Percentiles rank a stretch among this genome's conserved stretches.
Conservation (phyloP, 2,797 vertebrate species). For the Eremophila alpestris region DNA sequence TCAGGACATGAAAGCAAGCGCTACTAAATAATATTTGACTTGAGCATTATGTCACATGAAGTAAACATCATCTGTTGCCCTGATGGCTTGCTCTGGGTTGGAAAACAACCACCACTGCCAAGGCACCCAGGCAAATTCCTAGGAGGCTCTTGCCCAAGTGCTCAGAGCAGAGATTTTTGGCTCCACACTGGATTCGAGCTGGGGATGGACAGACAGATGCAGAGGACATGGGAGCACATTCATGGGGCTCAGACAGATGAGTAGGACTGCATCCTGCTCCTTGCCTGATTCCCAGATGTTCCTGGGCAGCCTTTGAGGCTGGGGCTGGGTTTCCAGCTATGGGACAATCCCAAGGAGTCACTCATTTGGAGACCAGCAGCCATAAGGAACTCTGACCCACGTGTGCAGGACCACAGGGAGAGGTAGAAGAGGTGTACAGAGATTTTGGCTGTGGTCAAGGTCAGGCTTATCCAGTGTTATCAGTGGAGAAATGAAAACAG, state of each 20-base stretch:
- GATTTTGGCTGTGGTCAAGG: not conserved
- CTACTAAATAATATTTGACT: conserved; percentile 74
- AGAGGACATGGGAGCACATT: not conserved
- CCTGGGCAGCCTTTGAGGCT: not conserved
- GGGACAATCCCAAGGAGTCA: not conserved
- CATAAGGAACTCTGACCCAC: not conserved
- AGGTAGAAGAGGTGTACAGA: not conserved
- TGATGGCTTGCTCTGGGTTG: conserved; percentile 62
- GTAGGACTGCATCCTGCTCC: not conserved
- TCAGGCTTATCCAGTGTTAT: not conserved
- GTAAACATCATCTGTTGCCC: conserved; percentile 77
- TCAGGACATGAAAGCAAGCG: conserved; percentile 74
- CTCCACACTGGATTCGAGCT: not conserved
- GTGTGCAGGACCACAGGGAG: not conserved
- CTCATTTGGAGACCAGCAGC: not conserved
- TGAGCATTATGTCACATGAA: conserved; percentile 73
- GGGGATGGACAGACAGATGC: not conserved
- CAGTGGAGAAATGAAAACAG: not conserved
- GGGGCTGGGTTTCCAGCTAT: not conserved
- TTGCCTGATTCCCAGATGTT: not conserved
- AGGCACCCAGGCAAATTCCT: conserved; percentile 61
- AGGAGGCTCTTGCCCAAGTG: conserved; percentile 40
- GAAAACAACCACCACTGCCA: conserved; percentile 57
- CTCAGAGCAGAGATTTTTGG: conserved; percentile 50
- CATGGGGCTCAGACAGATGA: not conserved